Base-by-base conservation (phyloP, 2,888 invertebrate genomes). In the Apotomis betuletana region DNA sequence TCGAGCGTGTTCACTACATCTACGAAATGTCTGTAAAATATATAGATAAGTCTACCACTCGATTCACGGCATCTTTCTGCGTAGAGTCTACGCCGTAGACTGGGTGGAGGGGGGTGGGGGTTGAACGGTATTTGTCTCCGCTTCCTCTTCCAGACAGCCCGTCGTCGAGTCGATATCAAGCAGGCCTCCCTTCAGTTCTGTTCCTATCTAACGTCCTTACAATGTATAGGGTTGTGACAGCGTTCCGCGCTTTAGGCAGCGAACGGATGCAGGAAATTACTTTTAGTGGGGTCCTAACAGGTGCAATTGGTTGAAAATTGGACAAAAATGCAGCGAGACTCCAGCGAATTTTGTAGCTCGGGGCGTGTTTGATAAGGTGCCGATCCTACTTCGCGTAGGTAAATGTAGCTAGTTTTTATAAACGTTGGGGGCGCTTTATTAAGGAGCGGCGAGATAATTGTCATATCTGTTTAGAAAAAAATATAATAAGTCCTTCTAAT, bases 101-200 rank as follows among this genome's bases (percentile, higher is more conserved):
- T 27, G 27, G 27, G 75, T 67, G 76, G 74, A 72, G 71, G 74
- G 74, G 74, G 76, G 65, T 70, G 75, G 74, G 75, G 77, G 77
- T 80, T 81, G 81, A 80, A 82, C 80, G 81, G 78, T 79, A 80
- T 82, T 80, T 76, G 78, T 60, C 59, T 79, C 78, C 78, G 75
- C 77, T 77, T 77, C 77, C 74, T 74, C 68, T 77, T 74, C 81
- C 83, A 87, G 87, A 86, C 87, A 77, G 81, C 77, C 61, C 59
- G 67, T 57, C 64, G 67, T 13, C 64, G 73, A 57, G 59, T 73
- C 63, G 65, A 69, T 64, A 73, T 69, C 67, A 60, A 57, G 61
- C 64, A 55, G 55, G 58, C 38, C n/a, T 46, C 58, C 62, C 58
- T 58, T 65, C 71, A 73, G 51, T 27, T 27, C 69, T 54, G 61